These are phyloP conservation scores for Habrosyne pyritoides DNA, from an alignment of 2,888 invertebrate species.

Conservation along the genomic window DNA sequence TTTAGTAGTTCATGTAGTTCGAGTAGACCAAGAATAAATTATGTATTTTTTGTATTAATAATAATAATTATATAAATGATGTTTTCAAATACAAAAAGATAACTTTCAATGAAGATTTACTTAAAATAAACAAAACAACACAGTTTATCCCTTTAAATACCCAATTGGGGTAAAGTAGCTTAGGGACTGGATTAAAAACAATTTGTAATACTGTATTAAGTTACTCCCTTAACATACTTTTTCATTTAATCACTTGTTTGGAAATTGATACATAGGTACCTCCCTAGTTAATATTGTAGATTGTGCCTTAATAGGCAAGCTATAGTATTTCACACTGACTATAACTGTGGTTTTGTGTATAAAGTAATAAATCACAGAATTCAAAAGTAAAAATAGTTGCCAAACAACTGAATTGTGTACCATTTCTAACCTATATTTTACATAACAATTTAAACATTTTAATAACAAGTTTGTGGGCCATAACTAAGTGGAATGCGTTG, in stretches of 20 bases:
- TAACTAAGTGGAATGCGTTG: conserved; percentile 31
- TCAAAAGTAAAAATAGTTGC: background rate
- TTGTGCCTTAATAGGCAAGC: no score
- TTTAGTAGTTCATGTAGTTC: no score
- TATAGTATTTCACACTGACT: background rate
- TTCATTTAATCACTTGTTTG: background rate
- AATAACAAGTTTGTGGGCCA: conserved; percentile 11
- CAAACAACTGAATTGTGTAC: background rate
- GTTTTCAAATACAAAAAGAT: no score
- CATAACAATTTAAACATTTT: background rate
- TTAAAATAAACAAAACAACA: background rate
- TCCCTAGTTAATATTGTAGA: no score
- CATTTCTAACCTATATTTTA: conserved; percentile 4
- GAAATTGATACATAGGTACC: background rate
- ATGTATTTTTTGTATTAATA: no score
- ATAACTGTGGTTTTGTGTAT: background rate
- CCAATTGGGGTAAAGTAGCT: background rate
- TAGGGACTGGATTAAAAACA: background rate
- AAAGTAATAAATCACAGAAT: background rate
- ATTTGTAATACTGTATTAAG: background rate
- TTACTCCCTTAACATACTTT: background rate
- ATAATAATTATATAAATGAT: no score
- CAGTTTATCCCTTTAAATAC: background rate
- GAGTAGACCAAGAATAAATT: no score
- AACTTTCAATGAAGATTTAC: background rate